These are phyloP conservation scores for Ceratosolen fusciceps DNA, from an alignment of 1,140 invertebrate species.

Conservation along the genomic window DNA sequence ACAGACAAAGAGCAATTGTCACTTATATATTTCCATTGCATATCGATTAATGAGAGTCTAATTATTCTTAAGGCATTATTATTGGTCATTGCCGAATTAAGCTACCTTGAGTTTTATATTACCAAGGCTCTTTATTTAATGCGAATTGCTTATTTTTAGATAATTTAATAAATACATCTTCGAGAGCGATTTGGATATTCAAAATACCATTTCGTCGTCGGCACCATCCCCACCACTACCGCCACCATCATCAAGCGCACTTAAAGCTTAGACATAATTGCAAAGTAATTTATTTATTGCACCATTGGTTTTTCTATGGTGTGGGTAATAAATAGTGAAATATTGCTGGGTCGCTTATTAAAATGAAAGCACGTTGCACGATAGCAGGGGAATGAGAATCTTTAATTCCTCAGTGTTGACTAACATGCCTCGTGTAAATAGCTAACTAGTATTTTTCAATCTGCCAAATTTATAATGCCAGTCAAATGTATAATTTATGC, in stretches of 20 bases:
- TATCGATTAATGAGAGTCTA: not conserved
- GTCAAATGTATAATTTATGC: not conserved
- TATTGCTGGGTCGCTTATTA: not conserved
- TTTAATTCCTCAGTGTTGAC: not conserved
- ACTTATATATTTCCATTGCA: constrained; percentile 8
- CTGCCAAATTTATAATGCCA: not conserved
- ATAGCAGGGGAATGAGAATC: not conserved
- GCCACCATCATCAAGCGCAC: too few relatives aligned
- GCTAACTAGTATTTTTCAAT: not conserved
- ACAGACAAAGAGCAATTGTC: not conserved
- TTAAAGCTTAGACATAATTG: too few relatives aligned
- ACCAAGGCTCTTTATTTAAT: not conserved
- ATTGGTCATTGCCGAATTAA: not conserved
- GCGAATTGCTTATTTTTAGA: not conserved
- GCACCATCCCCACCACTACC: too few relatives aligned
- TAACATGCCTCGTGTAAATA: not conserved
- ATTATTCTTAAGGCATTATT: not conserved
- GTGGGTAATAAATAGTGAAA: not conserved
- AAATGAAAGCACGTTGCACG: not conserved
- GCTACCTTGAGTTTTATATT: not conserved
- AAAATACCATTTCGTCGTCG: too few relatives aligned
- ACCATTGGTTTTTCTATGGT: too few relatives aligned
- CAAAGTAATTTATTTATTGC: too few relatives aligned
- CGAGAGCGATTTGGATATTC: too few relatives aligned
- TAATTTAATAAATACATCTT: not conserved